Base-by-base conservation (phyloP, 1,140 invertebrate species). In the Neuroterus valhalla region DNA sequence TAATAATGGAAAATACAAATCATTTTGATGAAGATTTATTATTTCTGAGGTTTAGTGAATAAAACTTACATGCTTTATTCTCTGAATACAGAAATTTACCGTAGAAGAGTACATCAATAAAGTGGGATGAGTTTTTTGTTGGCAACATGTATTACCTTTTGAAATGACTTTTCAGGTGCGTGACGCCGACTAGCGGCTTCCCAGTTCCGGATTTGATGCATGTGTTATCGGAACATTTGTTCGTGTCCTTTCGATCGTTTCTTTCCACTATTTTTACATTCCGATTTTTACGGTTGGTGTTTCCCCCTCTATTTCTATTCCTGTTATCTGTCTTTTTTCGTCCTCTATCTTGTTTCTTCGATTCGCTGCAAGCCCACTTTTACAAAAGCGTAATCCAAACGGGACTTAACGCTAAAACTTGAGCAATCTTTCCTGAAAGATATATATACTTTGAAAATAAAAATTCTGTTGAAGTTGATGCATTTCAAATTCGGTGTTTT, bases 201-300 rank as follows among this genome's bases (percentile, higher is more conserved):
- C 2, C 46, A 17, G 52, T 55, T 14, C 11, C 4, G 12, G 8
- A 26, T 55, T 26, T 55, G 17, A 48, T 17, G 46, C n/a, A 17
- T 48, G 50, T 23, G 10, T 15, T 31, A 26, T 26, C 23, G 21
- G 31, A 62, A 31, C 55, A 62, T 62, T 62, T 62, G 55, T 62
- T 62, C 23, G 23, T 62, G 31, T 62, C 14, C 23, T 31, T 11
- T 62, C 23, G 5, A 38, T 31, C 26, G 55, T n/a, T 62, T 62
- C 55, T 62, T 31, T 62, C 5, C 55, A 62, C 26, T 55, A 55
- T 55, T 55, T 55, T 55, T 21, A 11, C 52, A 23, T 55, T 31
- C 52, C 55, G 1, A 12, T 4, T 62, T 62, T 62, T 62, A 62
- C 12, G 12, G 8, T 62, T 2, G 14, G 52, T 12, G 19, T 55